Base-by-base conservation (phyloP, 2,888 invertebrate species). In the Sicus ferrugineus region DNA sequence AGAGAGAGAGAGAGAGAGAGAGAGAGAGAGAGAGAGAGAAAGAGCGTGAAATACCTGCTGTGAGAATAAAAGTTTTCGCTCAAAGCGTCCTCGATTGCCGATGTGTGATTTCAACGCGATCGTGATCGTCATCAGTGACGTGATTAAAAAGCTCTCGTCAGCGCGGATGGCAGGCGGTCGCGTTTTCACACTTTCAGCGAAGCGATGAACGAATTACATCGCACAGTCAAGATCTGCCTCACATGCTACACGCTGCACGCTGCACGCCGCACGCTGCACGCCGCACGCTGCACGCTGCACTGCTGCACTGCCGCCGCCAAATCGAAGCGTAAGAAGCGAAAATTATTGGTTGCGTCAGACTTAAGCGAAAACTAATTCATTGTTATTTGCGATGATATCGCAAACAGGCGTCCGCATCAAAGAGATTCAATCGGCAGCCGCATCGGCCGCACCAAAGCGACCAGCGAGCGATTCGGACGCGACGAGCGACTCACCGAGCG, bases 361-460 rank as follows among this genome's bases (percentile, higher is more conserved):
- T 67, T 67, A 67, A 67, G 67, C 67, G 67, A 58, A 67, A 58
- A 46, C 67, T 67, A 67, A 67, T 67, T 67, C 67, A 67, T 67
- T 67, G 58, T 67, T 67, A 67, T 67, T 67, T 58, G 46, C 59
- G 67, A 67, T 67, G 67, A 59, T 59, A 59, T 67, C 67, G 34
- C 34, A 67, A 59, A 67, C 58, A 67, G 59, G 30, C 58, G 58
- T 58, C 58, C 28, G 46, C 67, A 46, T 67, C 67, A 67, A 67
- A 67, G 67, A 28, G 6, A 28, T 54, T 5, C 26, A 23, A 11
- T 54, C 54, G n/a, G 9, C 54, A 28, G 28, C 19, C 46, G 9
- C 46, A 16, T n/a, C 19, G 6, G 3, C 4, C 46, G 46, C n/a
- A n/a, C n/a, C n/a, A n/a, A n/a, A n/a, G 14, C n/a, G 19, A 46